Percentiles rank a stretch among this genome's conserved stretches.
Conservation (phyloP, 2,888 invertebrate species). For the Tipula helvola region DNA sequence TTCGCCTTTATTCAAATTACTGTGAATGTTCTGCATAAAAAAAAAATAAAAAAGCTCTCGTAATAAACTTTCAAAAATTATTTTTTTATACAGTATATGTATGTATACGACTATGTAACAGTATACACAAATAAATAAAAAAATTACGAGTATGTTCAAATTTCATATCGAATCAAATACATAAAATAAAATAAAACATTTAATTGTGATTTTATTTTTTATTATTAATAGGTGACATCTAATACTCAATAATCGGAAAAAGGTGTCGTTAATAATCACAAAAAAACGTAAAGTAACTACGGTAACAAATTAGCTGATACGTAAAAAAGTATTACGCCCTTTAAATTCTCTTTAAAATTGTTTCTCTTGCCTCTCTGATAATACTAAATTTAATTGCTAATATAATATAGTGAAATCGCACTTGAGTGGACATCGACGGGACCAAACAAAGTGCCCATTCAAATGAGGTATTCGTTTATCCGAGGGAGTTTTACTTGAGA, state of each 20-base stretch:
- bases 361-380: too few relatives aligned
- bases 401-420: too few relatives aligned
- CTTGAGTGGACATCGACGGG: too few relatives aligned
- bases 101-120: neutral
- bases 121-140: neutral
- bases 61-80: neutral
- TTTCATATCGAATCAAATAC: neutral
- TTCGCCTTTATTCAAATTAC: neutral
- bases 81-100: neutral
- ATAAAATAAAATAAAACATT: neutral
- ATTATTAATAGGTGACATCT: neutral
- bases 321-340: too few relatives aligned
- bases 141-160: neutral
- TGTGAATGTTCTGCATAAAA: neutral
- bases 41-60: neutral
- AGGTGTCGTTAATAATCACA: neutral
- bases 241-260: neutral
- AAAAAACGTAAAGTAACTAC: neutral
- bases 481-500: too few relatives aligned
- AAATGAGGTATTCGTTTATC: too few relatives aligned
- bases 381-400: too few relatives aligned
- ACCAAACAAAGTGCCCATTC: too few relatives aligned
- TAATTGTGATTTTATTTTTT: neutral
- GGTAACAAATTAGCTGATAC: too few relatives aligned
- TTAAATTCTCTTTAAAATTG: too few relatives aligned